Percentiles rank a stretch among this genome's conserved stretches.
Evolutionary conservation across 2,113 vertebrate genomes (phyloP).

Genomic region (Gymnogyps californianus): DNA sequence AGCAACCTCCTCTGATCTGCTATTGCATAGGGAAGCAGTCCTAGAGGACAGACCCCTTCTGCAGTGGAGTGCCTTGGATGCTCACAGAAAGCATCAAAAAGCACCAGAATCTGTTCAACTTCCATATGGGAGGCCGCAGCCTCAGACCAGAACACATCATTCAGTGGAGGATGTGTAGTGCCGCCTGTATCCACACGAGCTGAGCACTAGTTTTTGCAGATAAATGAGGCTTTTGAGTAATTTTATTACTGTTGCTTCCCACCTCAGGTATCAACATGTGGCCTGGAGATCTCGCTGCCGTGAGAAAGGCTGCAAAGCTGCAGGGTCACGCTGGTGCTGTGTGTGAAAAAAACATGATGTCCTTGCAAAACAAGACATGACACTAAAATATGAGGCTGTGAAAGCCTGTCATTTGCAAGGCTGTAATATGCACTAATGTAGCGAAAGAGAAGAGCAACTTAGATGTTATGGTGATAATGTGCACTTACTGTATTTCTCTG

Average conservation of each 20-base stretch:
- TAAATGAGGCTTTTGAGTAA: not conserved
- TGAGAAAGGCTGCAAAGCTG: not conserved
- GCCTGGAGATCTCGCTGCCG: not conserved
- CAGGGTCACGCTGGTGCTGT: not conserved
- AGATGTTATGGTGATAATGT: not conserved
- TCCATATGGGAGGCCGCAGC: not conserved
- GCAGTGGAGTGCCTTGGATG: not conserved
- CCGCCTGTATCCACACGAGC: accelerated
- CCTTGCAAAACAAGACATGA: not conserved
- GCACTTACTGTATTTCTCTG: not conserved
- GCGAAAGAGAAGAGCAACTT: not conserved
- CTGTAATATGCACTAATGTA: not conserved
- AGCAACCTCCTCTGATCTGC: not conserved
- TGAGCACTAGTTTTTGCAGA: not conserved
- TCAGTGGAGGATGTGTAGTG: not conserved
- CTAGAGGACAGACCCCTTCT: not conserved
- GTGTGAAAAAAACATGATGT: not conserved
- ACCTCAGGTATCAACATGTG: not conserved
- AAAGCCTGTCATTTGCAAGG: constrained; percentile 28
- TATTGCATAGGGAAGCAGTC: not conserved
- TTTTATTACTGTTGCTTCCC: not conserved
- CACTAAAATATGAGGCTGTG: not conserved
- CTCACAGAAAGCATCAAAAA: not conserved
- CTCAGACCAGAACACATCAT: not conserved
- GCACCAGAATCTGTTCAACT: not conserved